These are phyloP conservation scores for Cantharis nigra DNA, from an alignment of 2,888 invertebrate genomes.

Conservation along the genomic window DNA sequence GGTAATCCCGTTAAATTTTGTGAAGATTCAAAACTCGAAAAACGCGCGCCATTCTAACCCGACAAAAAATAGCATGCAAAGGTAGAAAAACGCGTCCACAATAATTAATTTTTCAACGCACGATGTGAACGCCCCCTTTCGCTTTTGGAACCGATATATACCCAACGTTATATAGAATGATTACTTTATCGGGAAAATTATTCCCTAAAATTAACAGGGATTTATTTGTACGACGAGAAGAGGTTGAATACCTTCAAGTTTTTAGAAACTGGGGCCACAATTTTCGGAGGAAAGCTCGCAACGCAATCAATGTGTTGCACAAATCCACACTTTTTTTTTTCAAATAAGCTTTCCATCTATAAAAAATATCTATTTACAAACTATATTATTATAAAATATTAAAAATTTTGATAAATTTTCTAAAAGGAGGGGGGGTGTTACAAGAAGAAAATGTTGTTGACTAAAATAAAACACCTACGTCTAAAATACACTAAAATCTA, in stretches of 20 bases:
- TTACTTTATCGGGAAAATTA: background rate
- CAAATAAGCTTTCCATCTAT: background rate
- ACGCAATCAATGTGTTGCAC: background rate
- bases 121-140: background rate
- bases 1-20: background rate
- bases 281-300: background rate
- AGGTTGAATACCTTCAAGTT: background rate
- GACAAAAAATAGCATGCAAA: background rate
- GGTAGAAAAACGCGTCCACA: background rate
- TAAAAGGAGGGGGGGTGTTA: background rate
- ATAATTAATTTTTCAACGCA: background rate
- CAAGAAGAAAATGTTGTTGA: background rate
- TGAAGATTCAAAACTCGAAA: background rate
- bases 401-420: background rate
- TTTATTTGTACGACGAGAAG: background rate
- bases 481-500: background rate
- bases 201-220: background rate
- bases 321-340: background rate
- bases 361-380: background rate
- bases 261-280: background rate
- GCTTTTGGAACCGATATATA: background rate
- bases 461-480: slow-evolving; percentile 3
- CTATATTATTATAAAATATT: background rate
- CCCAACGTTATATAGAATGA: background rate
- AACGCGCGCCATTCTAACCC: background rate